Evolutionary conservation across 2,888 invertebrate species (phyloP).

Genomic region (Calliopum simillimum): DNA sequence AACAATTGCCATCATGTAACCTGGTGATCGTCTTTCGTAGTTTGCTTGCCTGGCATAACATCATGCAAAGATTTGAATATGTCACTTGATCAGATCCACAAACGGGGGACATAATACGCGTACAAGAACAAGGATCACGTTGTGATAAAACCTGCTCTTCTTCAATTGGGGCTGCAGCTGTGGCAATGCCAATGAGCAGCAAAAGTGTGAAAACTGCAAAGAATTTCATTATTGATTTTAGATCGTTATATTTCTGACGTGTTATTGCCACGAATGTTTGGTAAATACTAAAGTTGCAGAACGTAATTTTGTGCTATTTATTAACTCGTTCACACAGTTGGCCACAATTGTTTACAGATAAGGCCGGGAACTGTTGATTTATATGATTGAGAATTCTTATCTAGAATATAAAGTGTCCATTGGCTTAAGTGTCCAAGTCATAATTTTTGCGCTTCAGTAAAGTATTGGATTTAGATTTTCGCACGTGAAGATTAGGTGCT

Average conservation of each 20-base stretch:
- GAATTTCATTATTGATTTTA: slow-evolving; percentile 46
- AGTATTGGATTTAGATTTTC: too few relatives aligned
- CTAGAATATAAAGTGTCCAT: too few relatives aligned
- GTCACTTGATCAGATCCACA: slow-evolving; percentile 50
- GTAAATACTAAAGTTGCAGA: too few relatives aligned
- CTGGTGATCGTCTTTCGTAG: slow-evolving; percentile 41
- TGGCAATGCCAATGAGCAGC: slow-evolving; percentile 42
- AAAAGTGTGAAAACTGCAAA: slow-evolving; percentile 47
- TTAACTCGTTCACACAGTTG: too few relatives aligned
- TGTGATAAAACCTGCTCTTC: background rate
- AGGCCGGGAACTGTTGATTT: too few relatives aligned
- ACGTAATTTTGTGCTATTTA: too few relatives aligned
- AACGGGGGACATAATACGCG: slow-evolving; percentile 48
- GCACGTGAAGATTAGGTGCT: too few relatives aligned
- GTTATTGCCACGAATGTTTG: background rate
- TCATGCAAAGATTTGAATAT: slow-evolving; percentile 55
- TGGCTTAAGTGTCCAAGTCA: too few relatives aligned
- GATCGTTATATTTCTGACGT: background rate
- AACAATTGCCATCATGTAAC: slow-evolving; percentile 46
- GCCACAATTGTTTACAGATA: too few relatives aligned
- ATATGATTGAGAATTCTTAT: too few relatives aligned
- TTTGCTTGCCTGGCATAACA: slow-evolving; percentile 46
- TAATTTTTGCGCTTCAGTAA: too few relatives aligned
- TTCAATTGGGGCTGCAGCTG: background rate
- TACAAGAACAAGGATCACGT: slow-evolving; percentile 44